phyloP scores from a whole-genome alignment of 2,113 vertebrate genomes.

The Orcinus orca region DNA sequence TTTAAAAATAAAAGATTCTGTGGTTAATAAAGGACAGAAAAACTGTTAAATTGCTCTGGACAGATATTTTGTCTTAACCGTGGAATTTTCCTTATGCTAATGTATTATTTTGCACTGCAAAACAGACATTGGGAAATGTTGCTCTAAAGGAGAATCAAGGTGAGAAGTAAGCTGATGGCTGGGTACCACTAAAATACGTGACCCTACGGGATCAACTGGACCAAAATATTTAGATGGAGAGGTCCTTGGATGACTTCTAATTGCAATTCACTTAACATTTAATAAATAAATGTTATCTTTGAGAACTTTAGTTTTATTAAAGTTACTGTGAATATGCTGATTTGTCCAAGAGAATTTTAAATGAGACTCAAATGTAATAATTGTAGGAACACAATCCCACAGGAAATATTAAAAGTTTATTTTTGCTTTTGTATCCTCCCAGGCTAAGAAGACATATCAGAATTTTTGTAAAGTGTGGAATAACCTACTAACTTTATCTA shows the following conservation, averaged over 20 bases:
- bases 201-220: neutral
- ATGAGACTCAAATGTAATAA: neutral
- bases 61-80: neutral
- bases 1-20: neutral
- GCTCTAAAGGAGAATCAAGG: neutral
- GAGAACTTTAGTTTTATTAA: neutral
- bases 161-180: neutral
- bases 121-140: neutral
- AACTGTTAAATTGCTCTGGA: neutral
- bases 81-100: neutral
- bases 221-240: neutral
- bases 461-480: neutral
- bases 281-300: neutral
- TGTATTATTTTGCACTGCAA: neutral
- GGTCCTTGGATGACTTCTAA: neutral
- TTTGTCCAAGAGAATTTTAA: neutral
- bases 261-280: neutral
- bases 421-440: neutral
- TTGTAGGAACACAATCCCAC: neutral
- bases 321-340: neutral
- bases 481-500: neutral
- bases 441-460: neutral
- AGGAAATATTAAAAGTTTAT: neutral
- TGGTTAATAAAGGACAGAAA: neutral
- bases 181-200: neutral